Evolutionary conservation across 2,888 invertebrate genomes (phyloP).

Genomic region (Diarsia rubi): DNA sequence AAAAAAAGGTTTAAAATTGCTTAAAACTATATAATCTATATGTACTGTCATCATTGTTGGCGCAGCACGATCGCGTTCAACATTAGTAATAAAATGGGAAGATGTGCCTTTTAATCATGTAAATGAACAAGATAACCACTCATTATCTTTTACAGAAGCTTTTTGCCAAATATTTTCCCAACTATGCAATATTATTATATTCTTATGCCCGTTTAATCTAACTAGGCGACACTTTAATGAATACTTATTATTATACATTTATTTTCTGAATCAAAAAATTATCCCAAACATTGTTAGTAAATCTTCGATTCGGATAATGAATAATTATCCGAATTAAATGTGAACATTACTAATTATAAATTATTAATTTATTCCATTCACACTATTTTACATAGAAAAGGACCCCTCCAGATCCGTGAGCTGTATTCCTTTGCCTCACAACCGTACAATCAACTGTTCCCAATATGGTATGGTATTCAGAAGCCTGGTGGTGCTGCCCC

Average conservation of each 20-base stretch:
- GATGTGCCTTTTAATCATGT: constrained; percentile 16
- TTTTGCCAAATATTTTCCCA: not conserved
- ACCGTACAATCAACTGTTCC: too few species aligned
- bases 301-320: too few species aligned
- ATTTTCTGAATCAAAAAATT: too few species aligned
- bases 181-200: not conserved
- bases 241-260: not conserved
- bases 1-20: constrained; percentile 14
- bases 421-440: too few species aligned
- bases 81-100: constrained; percentile 4
- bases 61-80: constrained; percentile 21
- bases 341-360: too few species aligned
- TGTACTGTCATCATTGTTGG: not conserved
- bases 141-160: not conserved
- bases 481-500: too few species aligned
- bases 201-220: not conserved
- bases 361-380: too few species aligned
- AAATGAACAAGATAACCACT: constrained; percentile 1
- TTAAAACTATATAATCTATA: not conserved
- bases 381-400: too few species aligned
- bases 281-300: too few species aligned
- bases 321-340: too few species aligned
- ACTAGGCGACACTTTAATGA: not conserved
- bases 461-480: too few species aligned
- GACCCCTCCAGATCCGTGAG: too few species aligned